Percentiles rank a stretch among this genome's conserved stretches.
These are phyloP conservation scores for Forbesichthys papilliferus DNA, from an alignment of 2,113 vertebrate species.

Conservation along the genomic window DNA sequence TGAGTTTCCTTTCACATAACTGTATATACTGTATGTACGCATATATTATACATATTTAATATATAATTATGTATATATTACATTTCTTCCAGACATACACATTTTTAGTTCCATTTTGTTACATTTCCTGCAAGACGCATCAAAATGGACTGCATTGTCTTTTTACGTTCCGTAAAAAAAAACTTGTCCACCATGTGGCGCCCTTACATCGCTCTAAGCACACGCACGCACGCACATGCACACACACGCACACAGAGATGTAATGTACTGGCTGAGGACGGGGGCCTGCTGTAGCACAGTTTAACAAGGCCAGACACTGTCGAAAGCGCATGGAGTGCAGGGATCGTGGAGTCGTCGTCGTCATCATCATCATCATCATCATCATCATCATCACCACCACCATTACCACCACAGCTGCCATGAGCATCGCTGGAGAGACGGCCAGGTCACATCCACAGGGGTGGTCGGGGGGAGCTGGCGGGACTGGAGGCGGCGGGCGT, in stretches of 20 bases:
- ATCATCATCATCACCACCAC: slow-evolving; percentile 15
- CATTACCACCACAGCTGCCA: slow-evolving; percentile 34
- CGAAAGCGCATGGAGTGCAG: slow-evolving; percentile 62
- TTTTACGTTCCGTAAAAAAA: slow-evolving; percentile 21
- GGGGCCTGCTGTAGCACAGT: slow-evolving; percentile 34
- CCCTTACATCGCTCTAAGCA: not conserved
- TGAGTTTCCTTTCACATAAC: slow-evolving; percentile 56
- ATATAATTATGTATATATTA: slow-evolving; percentile 80
- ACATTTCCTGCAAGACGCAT: slow-evolving; percentile 67
- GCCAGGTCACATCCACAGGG: slow-evolving; percentile 55
- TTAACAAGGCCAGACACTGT: slow-evolving; percentile 50
- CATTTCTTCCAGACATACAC: slow-evolving; percentile 75
- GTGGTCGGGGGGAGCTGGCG: slow-evolving; percentile 32
- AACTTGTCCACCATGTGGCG: not conserved
- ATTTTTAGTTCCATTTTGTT: slow-evolving; percentile 66
- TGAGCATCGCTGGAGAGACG: slow-evolving; percentile 45
- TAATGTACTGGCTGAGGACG: slow-evolving; percentile 7
- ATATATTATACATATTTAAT: slow-evolving; percentile 80
- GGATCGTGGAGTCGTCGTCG: slow-evolving; percentile 18
- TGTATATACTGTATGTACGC: slow-evolving; percentile 56
- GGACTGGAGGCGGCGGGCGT: slow-evolving; percentile 55
- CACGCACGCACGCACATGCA: not conserved
- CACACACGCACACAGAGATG: slow-evolving; percentile 12
- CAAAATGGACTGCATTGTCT: slow-evolving; percentile 38
- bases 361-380: too few species aligned